A percentile compares a stretch with the other conserved stretches of the same genome.
phyloP scores from a whole-genome alignment of 37 sponge, comb jelly and placozoan species.

The Hexactinellida sp. region DNA sequence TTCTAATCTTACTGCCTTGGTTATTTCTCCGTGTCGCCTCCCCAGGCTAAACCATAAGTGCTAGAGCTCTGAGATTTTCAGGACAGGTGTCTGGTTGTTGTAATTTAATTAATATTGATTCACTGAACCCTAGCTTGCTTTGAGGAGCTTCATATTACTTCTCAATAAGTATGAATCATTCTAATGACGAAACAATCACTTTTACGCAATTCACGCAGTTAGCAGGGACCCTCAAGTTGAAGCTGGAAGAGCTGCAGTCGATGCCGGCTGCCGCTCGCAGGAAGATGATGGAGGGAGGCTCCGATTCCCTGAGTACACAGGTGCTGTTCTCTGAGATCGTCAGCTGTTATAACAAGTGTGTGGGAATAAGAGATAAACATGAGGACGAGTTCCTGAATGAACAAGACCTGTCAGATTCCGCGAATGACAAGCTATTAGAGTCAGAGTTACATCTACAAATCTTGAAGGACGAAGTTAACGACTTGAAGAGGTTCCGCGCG shows the following conservation, averaged over 20 bases:
- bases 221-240: not conserved
- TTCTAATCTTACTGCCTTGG: too few relatives aligned
- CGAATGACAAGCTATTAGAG: not conserved
- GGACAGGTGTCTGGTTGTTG: too few relatives aligned
- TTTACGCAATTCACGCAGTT: not conserved
- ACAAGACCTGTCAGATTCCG: not conserved
- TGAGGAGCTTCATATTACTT: too few relatives aligned
- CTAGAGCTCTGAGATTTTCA: too few relatives aligned
- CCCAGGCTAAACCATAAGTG: too few relatives aligned
- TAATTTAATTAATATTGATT: too few relatives aligned
- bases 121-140: too few relatives aligned
- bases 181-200: not conserved
- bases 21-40: too few relatives aligned
- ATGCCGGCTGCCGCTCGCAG: not conserved
- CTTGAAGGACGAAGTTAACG: not conserved
- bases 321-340: not conserved
- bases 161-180: not conserved
- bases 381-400: not conserved
- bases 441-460: not conserved
- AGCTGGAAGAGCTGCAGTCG: not conserved
- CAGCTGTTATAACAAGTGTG: not conserved
- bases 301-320: not conserved
- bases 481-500: not conserved
- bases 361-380: not conserved
- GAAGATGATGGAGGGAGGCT: not conserved